These are phyloP conservation scores for Drosophila ercepeae DNA, from an alignment of 1,140 invertebrate species.

Conservation along the genomic window DNA sequence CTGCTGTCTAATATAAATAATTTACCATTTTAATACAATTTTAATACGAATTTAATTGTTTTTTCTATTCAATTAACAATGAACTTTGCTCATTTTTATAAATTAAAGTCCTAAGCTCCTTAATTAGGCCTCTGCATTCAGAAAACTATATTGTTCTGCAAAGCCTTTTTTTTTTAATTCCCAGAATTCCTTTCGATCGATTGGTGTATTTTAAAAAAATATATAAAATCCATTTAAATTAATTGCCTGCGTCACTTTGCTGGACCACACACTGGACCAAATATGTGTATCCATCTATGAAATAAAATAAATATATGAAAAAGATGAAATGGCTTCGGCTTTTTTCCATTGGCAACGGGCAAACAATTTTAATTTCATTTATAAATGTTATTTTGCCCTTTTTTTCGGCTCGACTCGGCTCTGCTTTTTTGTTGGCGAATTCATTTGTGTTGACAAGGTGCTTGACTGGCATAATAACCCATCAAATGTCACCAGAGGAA, in stretches of 20 bases:
- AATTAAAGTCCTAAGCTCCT: background rate
- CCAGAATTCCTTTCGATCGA: too few relatives aligned
- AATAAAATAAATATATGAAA: background rate
- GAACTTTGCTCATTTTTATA: background rate
- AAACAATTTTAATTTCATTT: slow-evolving; percentile 47
- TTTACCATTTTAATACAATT: background rate
- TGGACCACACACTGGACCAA: slow-evolving; percentile 13
- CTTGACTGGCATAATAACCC: slow-evolving; percentile 60
- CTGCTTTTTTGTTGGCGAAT: slow-evolving; percentile 21
- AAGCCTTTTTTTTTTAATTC: slow-evolving; percentile 14
- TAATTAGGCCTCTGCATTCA: background rate
- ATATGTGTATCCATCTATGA: background rate
- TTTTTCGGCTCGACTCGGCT: background rate
- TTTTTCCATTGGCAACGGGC: slow-evolving; percentile 12
- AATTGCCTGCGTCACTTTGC: slow-evolving; percentile 33
- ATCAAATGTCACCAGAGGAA: slow-evolving; percentile 24
- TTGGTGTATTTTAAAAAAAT: slow-evolving; percentile 10
- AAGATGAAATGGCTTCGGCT: background rate
- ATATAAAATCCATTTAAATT: slow-evolving; percentile 22
- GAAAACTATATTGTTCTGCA: background rate
- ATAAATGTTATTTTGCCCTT: slow-evolving; percentile 25
- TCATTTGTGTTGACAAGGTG: slow-evolving; percentile 59
- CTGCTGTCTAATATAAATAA: background rate
- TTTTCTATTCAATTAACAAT: background rate
- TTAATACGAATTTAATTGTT: background rate